Evolutionary conservation across 2,113 vertebrate species (phyloP), one percentile per base, ranked within the genome.

Genomic region (Aramus guarauna): DNA sequence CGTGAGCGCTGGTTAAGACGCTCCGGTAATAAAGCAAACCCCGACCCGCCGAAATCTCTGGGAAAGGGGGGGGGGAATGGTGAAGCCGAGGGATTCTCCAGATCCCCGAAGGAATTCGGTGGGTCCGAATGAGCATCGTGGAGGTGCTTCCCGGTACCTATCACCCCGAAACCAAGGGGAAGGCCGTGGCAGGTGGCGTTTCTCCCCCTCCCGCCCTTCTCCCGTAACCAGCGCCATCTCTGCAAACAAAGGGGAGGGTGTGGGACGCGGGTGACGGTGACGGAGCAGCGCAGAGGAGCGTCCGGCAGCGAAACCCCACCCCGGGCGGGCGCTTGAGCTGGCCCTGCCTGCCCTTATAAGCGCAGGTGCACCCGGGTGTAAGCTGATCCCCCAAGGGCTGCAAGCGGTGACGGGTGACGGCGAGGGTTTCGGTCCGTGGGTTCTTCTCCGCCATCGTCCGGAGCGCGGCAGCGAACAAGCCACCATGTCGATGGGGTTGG

Each of bases 401-500:
- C 2, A 1, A 81, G 89, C 88, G 3, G 83, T 5, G 18, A 81
- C 21, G 1, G 22, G 83, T 68, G 72, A 66, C 32, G 34, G 81
- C 11, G 2, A 79, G 59, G 1, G 90, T 90, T 85, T 83, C 50
- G 26, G 59, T 94, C 91, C 9, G 63, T 50, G 59, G 52, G 59
- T 92, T 88, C 92, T 85, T 88, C 82, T 87, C 82, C 1, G 18
- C 91, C 91, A 76, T 80, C 6, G 2, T 36, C 17, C 0, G 12
- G 60, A 77, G 77, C 4, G 2, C 36, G 1, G 34, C 91, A 76
- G 67, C 6, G 7, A 81, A 73, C 17, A 47, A 3, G 62, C 76
- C 94, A 96, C 93, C 94, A 98, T 98, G 97, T 99, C 99, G 77
- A 98, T 99, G 97, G 99, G 98, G 39, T 96, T 99, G 96, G 99